Evolutionary conservation across 2,797 vertebrate species (phyloP).

Genomic region (Iguana delicatissima): DNA sequence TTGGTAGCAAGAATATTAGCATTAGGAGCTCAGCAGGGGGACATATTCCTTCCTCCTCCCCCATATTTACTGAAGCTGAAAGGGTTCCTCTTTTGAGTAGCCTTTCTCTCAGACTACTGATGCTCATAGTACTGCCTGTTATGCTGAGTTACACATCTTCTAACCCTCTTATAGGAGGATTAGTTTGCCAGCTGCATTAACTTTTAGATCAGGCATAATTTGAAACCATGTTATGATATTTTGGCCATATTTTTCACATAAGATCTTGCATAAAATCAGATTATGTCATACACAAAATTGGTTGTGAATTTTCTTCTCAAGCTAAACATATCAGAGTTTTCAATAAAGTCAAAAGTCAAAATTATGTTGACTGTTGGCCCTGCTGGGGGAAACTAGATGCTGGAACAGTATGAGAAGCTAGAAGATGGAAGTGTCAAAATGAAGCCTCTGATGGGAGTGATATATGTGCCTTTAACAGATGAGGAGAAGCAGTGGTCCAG

Average conservation of each 20-base stretch:
- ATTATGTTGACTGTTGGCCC: conserved; percentile 86
- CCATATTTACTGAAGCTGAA: neutral
- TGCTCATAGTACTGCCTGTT: neutral
- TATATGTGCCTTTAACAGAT: conserved; percentile 99
- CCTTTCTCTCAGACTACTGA: neutral
- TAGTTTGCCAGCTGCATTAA: neutral
- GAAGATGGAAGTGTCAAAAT: conserved; percentile 98
- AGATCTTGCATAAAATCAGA: neutral
- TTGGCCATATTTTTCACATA: neutral
- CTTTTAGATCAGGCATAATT: neutral
- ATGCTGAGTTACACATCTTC: neutral
- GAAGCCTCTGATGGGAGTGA: conserved; percentile 99
- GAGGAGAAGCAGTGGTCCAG: conserved; percentile 99
- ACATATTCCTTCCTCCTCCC: neutral
- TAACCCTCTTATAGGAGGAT: neutral
- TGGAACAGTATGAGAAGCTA: conserved; percentile 98
- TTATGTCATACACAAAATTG: neutral
- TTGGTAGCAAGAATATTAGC: neutral
- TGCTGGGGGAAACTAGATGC: conserved; percentile 98
- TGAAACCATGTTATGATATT: neutral
- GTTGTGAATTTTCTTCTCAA: neutral
- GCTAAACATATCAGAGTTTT: neutral
- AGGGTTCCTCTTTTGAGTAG: neutral
- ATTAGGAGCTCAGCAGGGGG: neutral
- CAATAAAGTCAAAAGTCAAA: neutral